A percentile compares a stretch with the other conserved stretches of the same genome.
Evolutionary conservation across 1,140 invertebrate genomes (phyloP).

Genomic region (Macrocentrus cingulum): DNA sequence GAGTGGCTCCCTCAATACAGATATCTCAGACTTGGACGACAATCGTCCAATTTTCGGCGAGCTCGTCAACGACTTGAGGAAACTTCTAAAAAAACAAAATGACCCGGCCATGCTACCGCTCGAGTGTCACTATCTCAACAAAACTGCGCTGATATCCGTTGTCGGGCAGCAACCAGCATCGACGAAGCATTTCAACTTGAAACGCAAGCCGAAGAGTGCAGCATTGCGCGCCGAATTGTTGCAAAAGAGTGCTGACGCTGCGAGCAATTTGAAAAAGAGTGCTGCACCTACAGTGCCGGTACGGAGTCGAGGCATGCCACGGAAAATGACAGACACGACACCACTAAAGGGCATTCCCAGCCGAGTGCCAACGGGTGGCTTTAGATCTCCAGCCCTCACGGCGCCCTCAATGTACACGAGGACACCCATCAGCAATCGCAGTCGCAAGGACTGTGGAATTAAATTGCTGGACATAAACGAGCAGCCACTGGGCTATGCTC

Average conservation of each 20-base stretch:
- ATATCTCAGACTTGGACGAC: slow-evolving; percentile 81
- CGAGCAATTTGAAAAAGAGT: slow-evolving; percentile 86
- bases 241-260: slow-evolving; percentile 87
- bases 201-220: slow-evolving; percentile 94
- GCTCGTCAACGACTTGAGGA: slow-evolving; percentile 82
- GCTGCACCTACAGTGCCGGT: slow-evolving; percentile 87
- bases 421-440: slow-evolving; percentile 57
- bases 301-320: slow-evolving; percentile 88
- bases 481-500: slow-evolving; percentile 75
- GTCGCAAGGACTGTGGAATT: slow-evolving; percentile 85
- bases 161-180: slow-evolving; percentile 69
- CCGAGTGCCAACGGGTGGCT: slow-evolving; percentile 69
- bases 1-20: slow-evolving; percentile 83
- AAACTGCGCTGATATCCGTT: slow-evolving; percentile 84
- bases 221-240: slow-evolving; percentile 84
- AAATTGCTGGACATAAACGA: slow-evolving; percentile 92
- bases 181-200: slow-evolving; percentile 90
- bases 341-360: slow-evolving; percentile 89
- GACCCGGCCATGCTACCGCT: slow-evolving; percentile 87
- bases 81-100: slow-evolving; percentile 82
- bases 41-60: slow-evolving; percentile 88
- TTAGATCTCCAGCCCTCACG: slow-evolving; percentile 64
- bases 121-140: slow-evolving; percentile 96
- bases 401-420: slow-evolving; percentile 58
- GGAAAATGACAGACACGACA: slow-evolving; percentile 95